Evolutionary conservation across 2,113 vertebrate species (phyloP).

Genomic region (Sinocyclocheilus anophthalmus): DNA sequence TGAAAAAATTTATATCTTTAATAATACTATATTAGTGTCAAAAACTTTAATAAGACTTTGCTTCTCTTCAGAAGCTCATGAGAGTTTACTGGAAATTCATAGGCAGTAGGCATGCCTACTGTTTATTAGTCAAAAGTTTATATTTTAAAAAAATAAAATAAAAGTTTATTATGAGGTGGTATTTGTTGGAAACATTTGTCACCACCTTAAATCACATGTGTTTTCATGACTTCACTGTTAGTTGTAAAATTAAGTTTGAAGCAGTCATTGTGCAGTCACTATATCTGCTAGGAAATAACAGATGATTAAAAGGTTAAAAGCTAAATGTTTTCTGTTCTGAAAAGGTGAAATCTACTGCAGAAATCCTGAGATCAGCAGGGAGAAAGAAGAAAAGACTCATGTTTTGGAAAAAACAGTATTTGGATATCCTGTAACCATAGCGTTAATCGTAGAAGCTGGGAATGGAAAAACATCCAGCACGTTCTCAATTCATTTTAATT

Average conservation of each 20-base stretch:
- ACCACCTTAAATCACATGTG: not conserved
- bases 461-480: too few relatives aligned
- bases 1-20: not conserved
- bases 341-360: constrained; percentile 80
- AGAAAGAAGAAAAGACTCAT: constrained; percentile 78
- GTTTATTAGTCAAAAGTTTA: not conserved
- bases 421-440: too few relatives aligned
- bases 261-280: not conserved
- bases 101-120: not conserved
- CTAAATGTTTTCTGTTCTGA: constrained; percentile 33
- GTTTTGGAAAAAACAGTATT: constrained; percentile 89
- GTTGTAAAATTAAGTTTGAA: not conserved
- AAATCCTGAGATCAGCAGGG: constrained; percentile 79
- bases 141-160: not conserved
- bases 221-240: not conserved
- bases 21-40: too few relatives aligned
- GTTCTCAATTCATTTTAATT: too few relatives aligned
- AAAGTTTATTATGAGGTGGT: too few relatives aligned
- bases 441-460: too few relatives aligned
- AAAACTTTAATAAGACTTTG: too few relatives aligned
- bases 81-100: not conserved
- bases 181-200: not conserved
- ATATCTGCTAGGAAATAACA: not conserved
- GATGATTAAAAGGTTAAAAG: not conserved
- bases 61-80: too few relatives aligned